Base-by-base conservation (phyloP, 1,140 invertebrate species). In the Cyrtorhinus lividipennis region DNA sequence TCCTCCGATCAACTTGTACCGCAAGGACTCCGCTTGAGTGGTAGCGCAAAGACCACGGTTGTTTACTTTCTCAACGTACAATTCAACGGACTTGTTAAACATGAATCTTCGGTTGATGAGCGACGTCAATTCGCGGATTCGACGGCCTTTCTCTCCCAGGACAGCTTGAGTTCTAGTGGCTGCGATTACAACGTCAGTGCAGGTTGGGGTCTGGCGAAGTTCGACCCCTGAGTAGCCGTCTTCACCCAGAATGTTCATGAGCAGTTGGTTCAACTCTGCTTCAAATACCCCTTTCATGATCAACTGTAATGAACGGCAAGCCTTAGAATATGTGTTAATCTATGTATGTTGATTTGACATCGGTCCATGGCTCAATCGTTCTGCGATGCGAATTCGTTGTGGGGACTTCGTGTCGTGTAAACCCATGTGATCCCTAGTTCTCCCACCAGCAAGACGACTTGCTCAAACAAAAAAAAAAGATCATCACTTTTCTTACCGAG, bases 161-260 rank as follows among this genome's bases (percentile, higher is more conserved):
- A 98, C 95, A 74, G 91, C 95, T 72, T 98, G 95, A n/a, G 92
- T 98, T 75, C 95, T 85, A 1, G 97, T 99, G 27, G 97, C 96
- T 82, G 98, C 88, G 71, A 38, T 38, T 5, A 38, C 15, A 73
- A 99, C 98, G 77, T 97, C 93, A 2, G 91, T 95, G 65, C 86
- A 83, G 46, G 88, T 86, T 24, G 93, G 92, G 0, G 95, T 95
- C 56, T 95, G 92, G 66, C 96, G 88, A 62, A 92, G 87, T 77
- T 99, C 96, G 67, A 99, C 92, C 69, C 96, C 95, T 69, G 93
- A 96, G 80, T 99, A 99, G 62, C 97, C 97, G 92, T 99, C 95
- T 78, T 99, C 96, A 59, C 96, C 95, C 56, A 99, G 80, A 77
- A 99, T 96, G 73, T 95, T 84, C 74, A 93, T 98, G 27, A 99